These are phyloP conservation scores for Acrossocheilus fasciatus DNA, from an alignment of 2,797 vertebrate species.

Conservation along the genomic window DNA sequence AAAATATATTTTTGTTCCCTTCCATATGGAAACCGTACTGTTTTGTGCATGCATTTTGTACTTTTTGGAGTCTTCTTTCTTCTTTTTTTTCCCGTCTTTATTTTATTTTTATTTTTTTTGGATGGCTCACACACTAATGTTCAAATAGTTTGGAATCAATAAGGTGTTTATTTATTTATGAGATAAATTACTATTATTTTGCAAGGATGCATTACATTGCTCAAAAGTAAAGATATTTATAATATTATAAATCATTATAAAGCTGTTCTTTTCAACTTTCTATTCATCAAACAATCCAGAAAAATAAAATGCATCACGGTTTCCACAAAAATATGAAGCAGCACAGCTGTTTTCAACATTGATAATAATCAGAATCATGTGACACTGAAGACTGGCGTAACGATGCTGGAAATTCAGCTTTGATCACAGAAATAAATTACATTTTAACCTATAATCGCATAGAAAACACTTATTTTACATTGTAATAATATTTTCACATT, in stretches of 20 bases:
- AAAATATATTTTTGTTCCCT: background rate
- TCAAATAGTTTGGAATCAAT: background rate
- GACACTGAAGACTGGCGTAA: background rate
- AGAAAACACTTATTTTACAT: background rate
- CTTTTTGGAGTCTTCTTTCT: background rate
- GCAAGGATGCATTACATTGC: background rate
- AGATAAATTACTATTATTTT: background rate
- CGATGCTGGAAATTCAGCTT: background rate
- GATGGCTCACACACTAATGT: no score
- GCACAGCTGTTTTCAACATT: background rate
- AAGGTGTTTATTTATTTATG: background rate
- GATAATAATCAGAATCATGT: background rate
- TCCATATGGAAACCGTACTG: background rate
- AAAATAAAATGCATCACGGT: background rate
- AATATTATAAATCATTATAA: background rate
- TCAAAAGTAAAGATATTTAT: background rate
- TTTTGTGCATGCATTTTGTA: background rate
- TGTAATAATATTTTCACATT: background rate
- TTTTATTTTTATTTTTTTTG: background rate
- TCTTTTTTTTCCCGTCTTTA: background rate
- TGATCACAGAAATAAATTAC: background rate
- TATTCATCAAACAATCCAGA: background rate
- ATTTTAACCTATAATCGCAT: background rate
- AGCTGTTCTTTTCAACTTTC: background rate
- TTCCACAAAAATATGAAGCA: background rate